phyloP scores from a whole-genome alignment of 2,888 invertebrate genomes.

The Drosophila neutralis region DNA sequence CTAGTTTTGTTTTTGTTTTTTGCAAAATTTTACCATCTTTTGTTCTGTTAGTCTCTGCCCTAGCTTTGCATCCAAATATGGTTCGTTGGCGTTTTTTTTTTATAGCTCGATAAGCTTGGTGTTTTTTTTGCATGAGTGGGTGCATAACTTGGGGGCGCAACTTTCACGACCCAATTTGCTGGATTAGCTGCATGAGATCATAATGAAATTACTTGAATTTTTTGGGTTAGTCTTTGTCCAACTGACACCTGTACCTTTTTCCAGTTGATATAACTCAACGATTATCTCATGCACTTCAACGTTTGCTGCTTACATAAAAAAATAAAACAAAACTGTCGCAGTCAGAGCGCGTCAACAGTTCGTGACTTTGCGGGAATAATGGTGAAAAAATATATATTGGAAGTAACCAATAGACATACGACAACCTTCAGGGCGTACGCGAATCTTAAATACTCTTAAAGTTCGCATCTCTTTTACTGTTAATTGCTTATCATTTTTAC shows the following conservation, averaged over 20 bases:
- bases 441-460: constrained; percentile 27
- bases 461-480: background rate
- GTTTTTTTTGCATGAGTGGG: constrained; percentile 43
- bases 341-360: constrained; percentile 46
- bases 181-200: constrained; percentile 60
- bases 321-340: constrained; percentile 53
- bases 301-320: constrained; percentile 46
- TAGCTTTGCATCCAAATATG: constrained; percentile 42
- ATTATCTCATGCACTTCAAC: constrained; percentile 65
- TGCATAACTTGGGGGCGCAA: constrained; percentile 43
- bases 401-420: constrained; percentile 27
- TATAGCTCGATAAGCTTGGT: constrained; percentile 17
- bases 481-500: background rate
- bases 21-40: constrained; percentile 45
- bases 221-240: constrained; percentile 26
- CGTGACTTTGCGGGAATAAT: constrained; percentile 73
- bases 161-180: constrained; percentile 51
- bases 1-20: constrained; percentile 24
- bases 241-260: constrained; percentile 33
- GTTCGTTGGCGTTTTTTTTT: constrained; percentile 32
- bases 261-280: constrained; percentile 42
- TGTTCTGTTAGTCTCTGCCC: constrained; percentile 10
- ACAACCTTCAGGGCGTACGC: background rate
- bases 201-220: constrained; percentile 36
- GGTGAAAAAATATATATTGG: constrained; percentile 25